phyloP scores from a whole-genome alignment of 2,888 invertebrate species.

The Drosophila affinis region DNA sequence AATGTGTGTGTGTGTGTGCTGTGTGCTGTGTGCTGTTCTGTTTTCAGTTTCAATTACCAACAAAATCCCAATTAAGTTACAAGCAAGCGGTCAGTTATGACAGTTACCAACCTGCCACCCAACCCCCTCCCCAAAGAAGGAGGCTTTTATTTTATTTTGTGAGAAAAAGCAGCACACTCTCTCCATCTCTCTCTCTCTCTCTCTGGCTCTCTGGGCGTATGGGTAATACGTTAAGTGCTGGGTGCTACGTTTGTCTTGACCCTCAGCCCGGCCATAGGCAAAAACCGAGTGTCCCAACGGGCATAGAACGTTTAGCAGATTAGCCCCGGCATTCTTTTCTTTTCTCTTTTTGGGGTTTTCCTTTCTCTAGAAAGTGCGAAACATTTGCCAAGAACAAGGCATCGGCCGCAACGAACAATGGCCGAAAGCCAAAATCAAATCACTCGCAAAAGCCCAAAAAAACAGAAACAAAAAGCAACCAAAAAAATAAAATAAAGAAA shows the following conservation, averaged over 20 bases:
- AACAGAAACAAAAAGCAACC: background rate
- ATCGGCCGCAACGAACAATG: constrained; percentile 14
- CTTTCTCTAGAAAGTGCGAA: constrained; percentile 77
- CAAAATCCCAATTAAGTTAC: constrained; percentile 57
- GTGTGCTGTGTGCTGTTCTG: constrained; percentile 6
- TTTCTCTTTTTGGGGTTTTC: constrained; percentile 1
- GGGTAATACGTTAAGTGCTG: constrained; percentile 64
- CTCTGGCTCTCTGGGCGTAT: constrained; percentile 46
- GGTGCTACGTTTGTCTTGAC: constrained; percentile 15
- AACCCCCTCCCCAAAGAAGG: background rate
- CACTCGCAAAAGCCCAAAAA: constrained; percentile 36
- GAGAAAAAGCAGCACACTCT: constrained; percentile 10
- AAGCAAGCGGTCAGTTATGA: constrained; percentile 40
- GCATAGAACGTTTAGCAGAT: constrained; percentile 62
- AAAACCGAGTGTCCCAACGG: constrained; percentile 16
- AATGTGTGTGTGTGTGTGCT: constrained; percentile 6
- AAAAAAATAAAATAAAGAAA: constrained; percentile 43
- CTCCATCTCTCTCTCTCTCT: background rate
- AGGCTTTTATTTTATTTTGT: constrained; percentile 7
- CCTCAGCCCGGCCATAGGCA: constrained; percentile 14
- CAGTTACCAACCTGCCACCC: constrained; percentile 2
- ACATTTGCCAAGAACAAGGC: constrained; percentile 48
- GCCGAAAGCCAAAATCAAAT: constrained; percentile 71
- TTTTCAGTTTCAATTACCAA: constrained; percentile 50
- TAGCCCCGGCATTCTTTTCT: constrained; percentile 54